These are phyloP conservation scores for Falco naumanni DNA, from an alignment of 2,797 vertebrate species.

Conservation along the genomic window DNA sequence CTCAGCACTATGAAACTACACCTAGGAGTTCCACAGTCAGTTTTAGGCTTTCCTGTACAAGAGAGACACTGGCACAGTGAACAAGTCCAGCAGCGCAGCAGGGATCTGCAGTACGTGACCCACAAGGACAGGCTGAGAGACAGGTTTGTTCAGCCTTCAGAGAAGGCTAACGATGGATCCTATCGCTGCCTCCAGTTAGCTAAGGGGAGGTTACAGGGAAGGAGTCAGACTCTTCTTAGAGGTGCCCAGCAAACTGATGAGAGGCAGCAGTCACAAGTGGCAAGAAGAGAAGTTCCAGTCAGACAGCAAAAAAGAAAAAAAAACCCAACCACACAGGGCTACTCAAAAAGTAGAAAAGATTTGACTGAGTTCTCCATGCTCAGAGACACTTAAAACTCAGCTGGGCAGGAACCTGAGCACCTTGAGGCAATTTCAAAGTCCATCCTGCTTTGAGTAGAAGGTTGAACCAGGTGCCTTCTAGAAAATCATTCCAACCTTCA, in stretches of 20 bases:
- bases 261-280: neutral
- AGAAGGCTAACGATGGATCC: neutral
- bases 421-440: neutral
- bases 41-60: neutral
- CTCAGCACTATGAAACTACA: neutral
- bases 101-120: neutral
- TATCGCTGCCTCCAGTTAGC: neutral
- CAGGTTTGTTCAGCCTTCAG: neutral
- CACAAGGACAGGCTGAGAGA: rapidly evolving
- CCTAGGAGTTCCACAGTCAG: neutral
- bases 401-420: neutral
- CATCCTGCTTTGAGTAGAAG: neutral
- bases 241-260: neutral
- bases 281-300: neutral
- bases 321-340: no score
- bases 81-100: neutral
- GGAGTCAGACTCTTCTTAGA: neutral
- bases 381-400: neutral
- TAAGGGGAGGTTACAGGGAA: neutral
- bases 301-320: neutral
- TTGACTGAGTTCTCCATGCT: neutral
- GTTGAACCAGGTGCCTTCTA: neutral
- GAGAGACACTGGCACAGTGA: neutral
- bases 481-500: neutral
- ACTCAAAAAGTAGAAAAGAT: neutral